Percentiles rank a stretch among this genome's conserved stretches.
These are phyloP conservation scores for Falco columbarius DNA, from an alignment of 2,797 vertebrate genomes.

Conservation along the genomic window DNA sequence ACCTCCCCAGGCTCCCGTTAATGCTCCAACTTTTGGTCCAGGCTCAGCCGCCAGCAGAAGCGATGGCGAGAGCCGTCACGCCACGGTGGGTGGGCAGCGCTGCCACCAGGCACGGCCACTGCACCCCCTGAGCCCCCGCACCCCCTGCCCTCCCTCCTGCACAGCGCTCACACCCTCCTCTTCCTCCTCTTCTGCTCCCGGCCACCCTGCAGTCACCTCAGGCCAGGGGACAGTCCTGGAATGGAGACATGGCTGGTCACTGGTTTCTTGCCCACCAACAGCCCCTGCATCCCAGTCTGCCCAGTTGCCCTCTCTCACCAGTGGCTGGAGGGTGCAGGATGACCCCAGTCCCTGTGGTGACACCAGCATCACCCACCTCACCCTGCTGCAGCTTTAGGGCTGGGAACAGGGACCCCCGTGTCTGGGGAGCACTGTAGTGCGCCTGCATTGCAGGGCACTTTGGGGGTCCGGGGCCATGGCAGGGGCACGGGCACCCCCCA, in stretches of 20 bases:
- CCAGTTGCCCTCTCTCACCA: background rate
- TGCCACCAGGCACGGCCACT: no score
- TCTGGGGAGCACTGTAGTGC: background rate
- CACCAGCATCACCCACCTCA: background rate
- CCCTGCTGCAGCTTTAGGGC: background rate
- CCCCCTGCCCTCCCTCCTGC: background rate
- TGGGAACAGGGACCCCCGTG: background rate
- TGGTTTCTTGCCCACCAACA: background rate
- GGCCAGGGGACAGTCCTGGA: background rate
- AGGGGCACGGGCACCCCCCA: background rate
- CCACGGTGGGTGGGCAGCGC: accelerated
- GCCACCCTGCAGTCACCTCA: background rate
- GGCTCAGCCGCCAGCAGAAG: accelerated
- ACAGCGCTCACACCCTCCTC: background rate
- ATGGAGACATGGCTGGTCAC: background rate
- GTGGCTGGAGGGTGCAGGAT: background rate
- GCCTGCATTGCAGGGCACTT: background rate
- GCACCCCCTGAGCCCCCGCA: accelerated
- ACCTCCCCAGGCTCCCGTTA: background rate
- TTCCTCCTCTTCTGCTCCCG: background rate
- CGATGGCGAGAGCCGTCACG: accelerated
- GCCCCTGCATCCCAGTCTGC: background rate
- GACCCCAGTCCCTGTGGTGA: background rate
- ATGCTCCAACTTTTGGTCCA: background rate
- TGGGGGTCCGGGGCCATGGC: accelerated